Evolutionary conservation across 2,888 invertebrate genomes (phyloP).

Genomic region (Clanis bilineata): DNA sequence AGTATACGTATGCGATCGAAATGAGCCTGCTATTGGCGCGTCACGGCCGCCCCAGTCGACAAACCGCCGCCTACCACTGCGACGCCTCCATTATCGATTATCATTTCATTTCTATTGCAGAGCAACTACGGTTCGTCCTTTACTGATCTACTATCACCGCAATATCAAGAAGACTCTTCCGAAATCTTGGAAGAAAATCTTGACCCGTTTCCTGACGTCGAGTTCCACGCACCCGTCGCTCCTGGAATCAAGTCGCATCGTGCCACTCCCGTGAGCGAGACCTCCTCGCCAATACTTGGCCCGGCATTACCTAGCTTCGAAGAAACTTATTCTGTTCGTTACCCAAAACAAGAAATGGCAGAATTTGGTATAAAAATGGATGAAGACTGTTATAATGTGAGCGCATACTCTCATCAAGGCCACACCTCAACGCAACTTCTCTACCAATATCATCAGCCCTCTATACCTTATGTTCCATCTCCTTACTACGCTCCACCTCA

Average conservation of each 20-base stretch:
- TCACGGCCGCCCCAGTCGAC: constrained; percentile 59
- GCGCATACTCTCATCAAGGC: constrained; percentile 82
- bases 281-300: constrained; percentile 73
- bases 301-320: constrained; percentile 92
- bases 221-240: constrained; percentile 73
- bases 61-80: constrained; percentile 64
- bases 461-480: constrained; percentile 79
- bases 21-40: constrained; percentile 62
- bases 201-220: constrained; percentile 88
- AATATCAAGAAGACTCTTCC: constrained; percentile 87
- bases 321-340: constrained; percentile 92
- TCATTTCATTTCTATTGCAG: constrained; percentile 82
- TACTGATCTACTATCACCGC: constrained; percentile 88
- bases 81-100: constrained; percentile 71
- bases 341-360: constrained; percentile 84
- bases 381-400: constrained; percentile 90
- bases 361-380: constrained; percentile 91
- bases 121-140: constrained; percentile 91
- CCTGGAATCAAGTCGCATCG: constrained; percentile 71
- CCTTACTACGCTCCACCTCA: constrained; percentile 84
- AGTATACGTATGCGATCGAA: constrained; percentile 34
- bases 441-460: constrained; percentile 83
- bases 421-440: constrained; percentile 80
- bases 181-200: constrained; percentile 87
- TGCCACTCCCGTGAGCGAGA: constrained; percentile 68